Conservation (phyloP, 23 tunicate species). For the Styela clava region DNA sequence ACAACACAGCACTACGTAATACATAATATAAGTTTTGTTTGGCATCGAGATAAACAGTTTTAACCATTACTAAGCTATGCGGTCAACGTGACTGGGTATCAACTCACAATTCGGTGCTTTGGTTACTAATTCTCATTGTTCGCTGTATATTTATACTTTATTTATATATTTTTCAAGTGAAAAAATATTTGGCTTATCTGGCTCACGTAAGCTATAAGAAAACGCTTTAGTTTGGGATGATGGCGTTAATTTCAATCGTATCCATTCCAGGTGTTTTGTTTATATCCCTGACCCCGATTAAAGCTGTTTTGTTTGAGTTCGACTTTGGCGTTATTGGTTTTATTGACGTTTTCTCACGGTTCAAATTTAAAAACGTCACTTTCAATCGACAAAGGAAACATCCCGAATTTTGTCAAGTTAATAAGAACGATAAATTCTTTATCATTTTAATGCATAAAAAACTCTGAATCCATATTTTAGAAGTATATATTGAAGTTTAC, state of each 20-base stretch:
- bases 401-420: no score
- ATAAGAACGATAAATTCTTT: no score
- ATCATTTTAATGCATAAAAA: no score
- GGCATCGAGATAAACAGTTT: neutral
- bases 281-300: neutral
- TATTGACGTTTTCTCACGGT: neutral
- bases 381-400: no score
- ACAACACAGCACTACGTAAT: neutral
- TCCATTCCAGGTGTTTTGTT: neutral
- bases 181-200: no score
- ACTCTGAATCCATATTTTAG: no score
- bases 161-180: no score
- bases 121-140: no score
- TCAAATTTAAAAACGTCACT: neutral
- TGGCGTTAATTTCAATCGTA: neutral
- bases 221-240: neutral
- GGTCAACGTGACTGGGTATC: neutral
- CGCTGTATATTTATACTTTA: no score
- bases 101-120: no score
- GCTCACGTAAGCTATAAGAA: no score
- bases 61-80: neutral
- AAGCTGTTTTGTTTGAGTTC: neutral
- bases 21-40: neutral
- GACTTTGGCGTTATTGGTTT: neutral
- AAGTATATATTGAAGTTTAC: no score